A percentile compares a stretch with the other conserved stretches of the same genome.
Conservation (phyloP, 2,797 vertebrate species). For the Alfaro cultratus region DNA sequence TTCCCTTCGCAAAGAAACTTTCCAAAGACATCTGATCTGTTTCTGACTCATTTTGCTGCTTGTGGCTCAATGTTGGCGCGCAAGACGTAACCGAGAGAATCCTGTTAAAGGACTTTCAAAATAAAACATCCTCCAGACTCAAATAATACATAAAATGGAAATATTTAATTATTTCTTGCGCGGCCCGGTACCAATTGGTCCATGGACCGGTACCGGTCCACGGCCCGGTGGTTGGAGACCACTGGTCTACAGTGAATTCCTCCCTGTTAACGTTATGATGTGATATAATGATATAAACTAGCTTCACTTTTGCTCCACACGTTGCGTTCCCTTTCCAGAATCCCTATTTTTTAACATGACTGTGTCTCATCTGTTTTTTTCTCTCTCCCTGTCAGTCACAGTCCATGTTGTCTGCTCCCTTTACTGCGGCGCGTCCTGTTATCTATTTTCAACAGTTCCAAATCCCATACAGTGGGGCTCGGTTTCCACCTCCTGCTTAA, state of each 20-base stretch:
- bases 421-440: constrained; percentile 11
- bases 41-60: no score
- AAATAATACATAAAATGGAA: no score
- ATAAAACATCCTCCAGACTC: no score
- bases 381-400: constrained; percentile 26
- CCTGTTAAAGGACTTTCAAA: no score
- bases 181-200: no score
- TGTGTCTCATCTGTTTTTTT: constrained; percentile 24
- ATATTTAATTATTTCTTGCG: no score
- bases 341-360: constrained; percentile 20
- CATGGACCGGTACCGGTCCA: no score
- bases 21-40: no score
- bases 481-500: constrained; percentile 19
- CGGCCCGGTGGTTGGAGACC: no score
- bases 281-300: background rate
- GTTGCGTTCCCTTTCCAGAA: background rate
- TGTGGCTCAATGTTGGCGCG: no score
- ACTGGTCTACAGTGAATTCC: background rate
- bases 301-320: background rate
- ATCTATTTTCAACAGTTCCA: constrained; percentile 25
- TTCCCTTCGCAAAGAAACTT: no score
- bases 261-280: background rate
- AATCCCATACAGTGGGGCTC: constrained; percentile 1
- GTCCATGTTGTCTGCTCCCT: constrained; percentile 10
- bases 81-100: no score